Evolutionary conservation across 2,888 invertebrate genomes (phyloP).

Genomic region (Spodoptera exigua): DNA sequence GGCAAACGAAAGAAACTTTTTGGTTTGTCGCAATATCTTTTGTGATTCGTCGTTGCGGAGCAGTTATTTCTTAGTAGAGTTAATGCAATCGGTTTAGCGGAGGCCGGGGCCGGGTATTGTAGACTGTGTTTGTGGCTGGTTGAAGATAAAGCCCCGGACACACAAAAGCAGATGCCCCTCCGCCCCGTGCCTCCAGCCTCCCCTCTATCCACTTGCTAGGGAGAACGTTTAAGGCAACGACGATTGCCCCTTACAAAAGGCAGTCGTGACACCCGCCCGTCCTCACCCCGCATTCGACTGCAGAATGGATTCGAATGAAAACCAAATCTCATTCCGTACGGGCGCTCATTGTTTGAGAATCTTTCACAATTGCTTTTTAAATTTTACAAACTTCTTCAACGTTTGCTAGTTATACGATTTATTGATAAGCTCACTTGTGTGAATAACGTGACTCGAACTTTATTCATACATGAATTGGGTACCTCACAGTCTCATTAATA

Average conservation of each 20-base stretch:
- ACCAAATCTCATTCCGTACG: slow-evolving; percentile 80
- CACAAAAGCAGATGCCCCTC: slow-evolving; percentile 77
- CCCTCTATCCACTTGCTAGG: slow-evolving; percentile 60
- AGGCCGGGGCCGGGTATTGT: slow-evolving; percentile 61
- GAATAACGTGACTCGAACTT: slow-evolving; percentile 27
- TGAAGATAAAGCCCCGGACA: slow-evolving; percentile 77
- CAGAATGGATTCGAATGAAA: slow-evolving; percentile 80
- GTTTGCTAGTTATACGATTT: slow-evolving; percentile 60
- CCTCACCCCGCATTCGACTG: slow-evolving; percentile 68
- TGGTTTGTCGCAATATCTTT: slow-evolving; percentile 59
- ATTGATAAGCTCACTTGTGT: slow-evolving; percentile 31
- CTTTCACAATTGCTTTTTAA: slow-evolving; percentile 81
- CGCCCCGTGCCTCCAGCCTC: slow-evolving; percentile 55
- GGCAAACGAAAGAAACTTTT: slow-evolving; percentile 51
- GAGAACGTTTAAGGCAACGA: slow-evolving; percentile 79
- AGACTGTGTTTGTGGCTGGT: slow-evolving; percentile 72
- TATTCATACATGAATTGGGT: slow-evolving; percentile 22
- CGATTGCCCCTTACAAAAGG: slow-evolving; percentile 84
- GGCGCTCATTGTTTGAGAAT: slow-evolving; percentile 79
- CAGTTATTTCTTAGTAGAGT: slow-evolving; percentile 66
- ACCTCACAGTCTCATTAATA: slow-evolving; percentile 32
- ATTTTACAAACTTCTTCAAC: slow-evolving; percentile 73
- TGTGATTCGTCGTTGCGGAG: slow-evolving; percentile 50
- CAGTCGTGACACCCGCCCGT: slow-evolving; percentile 52
- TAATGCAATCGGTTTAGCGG: slow-evolving; percentile 77